Percentiles rank a stretch among this genome's conserved stretches.
Evolutionary conservation across 2,113 vertebrate species (phyloP).

Genomic region (Xiphias gladius): DNA sequence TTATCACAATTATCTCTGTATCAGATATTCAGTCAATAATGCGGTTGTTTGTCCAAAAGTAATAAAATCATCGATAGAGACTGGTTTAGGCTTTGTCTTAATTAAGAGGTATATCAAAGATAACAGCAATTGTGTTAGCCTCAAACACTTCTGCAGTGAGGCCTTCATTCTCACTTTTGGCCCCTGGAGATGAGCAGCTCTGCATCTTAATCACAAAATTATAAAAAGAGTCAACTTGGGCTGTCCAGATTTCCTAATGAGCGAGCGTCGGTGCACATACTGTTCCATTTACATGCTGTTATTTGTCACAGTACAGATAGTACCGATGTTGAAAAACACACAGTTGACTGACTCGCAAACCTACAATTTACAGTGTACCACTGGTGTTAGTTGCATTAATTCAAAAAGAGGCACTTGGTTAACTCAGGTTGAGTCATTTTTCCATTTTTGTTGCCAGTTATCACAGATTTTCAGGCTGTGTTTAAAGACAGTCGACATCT

Average conservation of each 20-base stretch:
- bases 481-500: neutral
- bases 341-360: neutral
- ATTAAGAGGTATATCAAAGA: conserved; percentile 23
- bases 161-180: conserved; percentile 29
- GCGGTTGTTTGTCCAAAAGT: neutral
- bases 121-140: neutral
- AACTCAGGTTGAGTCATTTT: conserved; percentile 3
- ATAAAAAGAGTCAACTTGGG: conserved; percentile 50
- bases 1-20: conserved; percentile 6
- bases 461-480: neutral
- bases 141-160: conserved; percentile 6
- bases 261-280: conserved; percentile 50
- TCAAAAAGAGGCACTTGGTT: neutral
- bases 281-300: conserved; percentile 53
- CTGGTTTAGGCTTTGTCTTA: neutral
- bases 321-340: conserved; percentile 36
- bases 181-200: conserved; percentile 45
- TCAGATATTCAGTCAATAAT: conserved; percentile 27
- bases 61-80: conserved; percentile 36
- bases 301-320: conserved; percentile 57
- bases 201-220: conserved; percentile 69
- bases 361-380: neutral
- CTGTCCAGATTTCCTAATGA: conserved; percentile 54
- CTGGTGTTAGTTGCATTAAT: neutral
- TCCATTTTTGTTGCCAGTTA: conserved; percentile 13